Evolutionary conservation across 1,140 invertebrate species (phyloP), one percentile per base, ranked within the genome.

Genomic region (Homalodisca vitripennis): DNA sequence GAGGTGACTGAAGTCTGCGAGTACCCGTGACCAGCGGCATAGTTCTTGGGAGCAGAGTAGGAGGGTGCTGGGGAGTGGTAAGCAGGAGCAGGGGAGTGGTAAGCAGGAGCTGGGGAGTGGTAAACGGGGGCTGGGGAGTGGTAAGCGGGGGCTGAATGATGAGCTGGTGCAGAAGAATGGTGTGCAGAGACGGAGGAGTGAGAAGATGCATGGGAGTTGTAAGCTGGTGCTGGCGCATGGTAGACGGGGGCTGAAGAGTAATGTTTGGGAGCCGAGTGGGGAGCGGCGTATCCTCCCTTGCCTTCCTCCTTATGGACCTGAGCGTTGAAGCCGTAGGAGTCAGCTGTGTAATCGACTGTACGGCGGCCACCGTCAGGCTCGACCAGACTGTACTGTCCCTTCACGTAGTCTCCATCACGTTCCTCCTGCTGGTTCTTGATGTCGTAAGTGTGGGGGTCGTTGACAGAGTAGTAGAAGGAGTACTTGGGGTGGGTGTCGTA

Each of bases 391-490:
- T 79, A 69, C 74, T 76, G 17, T 77, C 73, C 84, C 68, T 82
- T 80, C 13, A 85, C 84, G 31, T 80, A 78, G 72, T 87, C 85
- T 1, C 85, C 80, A 72, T 83, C 79, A 13, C 83, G 76, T 26
- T 80, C 77, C 75, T 85, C 85, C 53, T 81, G 76, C 68, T 85
- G 84, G 71, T 79, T 80, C 76, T 86, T 85, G 70, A 84, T 79
- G 74, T 86, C 85, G 17, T 83, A 82, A 46, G 84, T 85, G 75
- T 84, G 79, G 26, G 79, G 77, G 71, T 86, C 84, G 51, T 81
- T 79, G 22, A 86, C 84, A 20, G 78, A 79, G 72, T 86, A 86
- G 14, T 79, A 75, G 76, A 84, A 86, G 55, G 77, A 77, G 74
- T 85, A 86, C 31, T 66, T 57, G 41, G 72, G 70, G n/a, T 63